Conservation (phyloP, 2,888 invertebrate species). For the Phyllotreta cruciferae region DNA sequence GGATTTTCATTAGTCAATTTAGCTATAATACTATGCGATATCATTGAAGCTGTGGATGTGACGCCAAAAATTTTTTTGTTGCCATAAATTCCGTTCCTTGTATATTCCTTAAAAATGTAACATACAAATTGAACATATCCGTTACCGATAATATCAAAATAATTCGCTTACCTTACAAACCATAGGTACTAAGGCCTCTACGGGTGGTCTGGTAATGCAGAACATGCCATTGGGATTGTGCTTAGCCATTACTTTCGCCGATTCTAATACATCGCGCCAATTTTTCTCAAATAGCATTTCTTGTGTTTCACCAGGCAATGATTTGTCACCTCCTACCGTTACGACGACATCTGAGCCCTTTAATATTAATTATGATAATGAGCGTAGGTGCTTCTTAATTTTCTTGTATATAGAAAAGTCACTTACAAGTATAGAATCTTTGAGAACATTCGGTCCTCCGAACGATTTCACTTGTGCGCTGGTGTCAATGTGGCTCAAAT, state of each 20-base stretch:
- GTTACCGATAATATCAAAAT: too few relatives aligned
- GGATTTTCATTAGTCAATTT: constrained; percentile 41
- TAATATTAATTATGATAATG: constrained; percentile 29
- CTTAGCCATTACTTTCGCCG: constrained; percentile 53
- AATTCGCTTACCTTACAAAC: constrained; percentile 52
- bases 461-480: constrained; percentile 50
- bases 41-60: constrained; percentile 47
- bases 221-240: constrained; percentile 55
- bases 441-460: constrained; percentile 50
- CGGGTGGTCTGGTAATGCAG: constrained; percentile 55
- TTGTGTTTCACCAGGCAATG: constrained; percentile 44
- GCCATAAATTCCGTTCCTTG: constrained; percentile 53
- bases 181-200: constrained; percentile 56
- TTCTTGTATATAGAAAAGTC: constrained; percentile 17
- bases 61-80: constrained; percentile 54
- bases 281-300: constrained; percentile 53
- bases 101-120: constrained; percentile 54
- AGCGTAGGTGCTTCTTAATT: neutral
- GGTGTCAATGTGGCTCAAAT: constrained; percentile 56
- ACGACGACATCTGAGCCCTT: constrained; percentile 54
- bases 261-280: constrained; percentile 51
- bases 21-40: constrained; percentile 50
- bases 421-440: constrained; percentile 52
- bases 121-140: too few relatives aligned
- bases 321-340: constrained; percentile 53